Evolutionary conservation across 2,113 vertebrate genomes (phyloP), one percentile per base, ranked within the genome.

Genomic region (Alouatta palliata): DNA sequence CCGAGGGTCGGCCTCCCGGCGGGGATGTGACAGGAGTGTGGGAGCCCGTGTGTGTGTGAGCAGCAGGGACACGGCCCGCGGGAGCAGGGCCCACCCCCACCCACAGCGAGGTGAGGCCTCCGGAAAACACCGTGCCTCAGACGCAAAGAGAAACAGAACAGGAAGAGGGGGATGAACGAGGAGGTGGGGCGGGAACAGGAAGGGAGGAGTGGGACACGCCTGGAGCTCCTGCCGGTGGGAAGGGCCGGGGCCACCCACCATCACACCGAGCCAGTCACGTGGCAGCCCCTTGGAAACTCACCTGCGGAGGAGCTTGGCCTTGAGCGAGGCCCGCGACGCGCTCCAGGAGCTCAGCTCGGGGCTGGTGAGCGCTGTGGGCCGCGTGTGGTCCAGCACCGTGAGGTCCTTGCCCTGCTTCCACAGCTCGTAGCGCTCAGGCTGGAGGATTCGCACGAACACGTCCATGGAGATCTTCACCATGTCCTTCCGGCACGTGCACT

Each of bases 391-490:
- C 91, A 99, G 98, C 45, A 98, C 97, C 0, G 99, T 98, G 1
- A 87, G 95, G 97, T 99, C 99, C 92, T 99, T 99, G 17, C 99
- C 99, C 97, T 99, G 99, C 91, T 99, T 99, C 99, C 99, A 99
- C 21, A 99, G 97, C 1, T 99, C 99, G 0, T 99, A 99, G 66
- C 99, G 99, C 12, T 99, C 99, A 0, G 99, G 99, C 96, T 99
- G 99, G 95, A 99, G 99, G 97, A 99, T 98, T 94, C 99, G 98
- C 76, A 99, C 99, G 94, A 99, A 99, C 86, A 99, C 99, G 0
- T 99, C 99, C 99, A 99, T 99, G 90, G 99, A 99, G 98, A 99
- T 99, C 99, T 99, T 99, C 97, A 99, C 99, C 99, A 99, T 99
- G 98, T 99, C 99, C 95, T 99, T 99, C 43, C 99, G 99, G 97